These are phyloP conservation scores for Origma solitaria DNA, from an alignment of 2,113 vertebrate genomes.

Conservation along the genomic window DNA sequence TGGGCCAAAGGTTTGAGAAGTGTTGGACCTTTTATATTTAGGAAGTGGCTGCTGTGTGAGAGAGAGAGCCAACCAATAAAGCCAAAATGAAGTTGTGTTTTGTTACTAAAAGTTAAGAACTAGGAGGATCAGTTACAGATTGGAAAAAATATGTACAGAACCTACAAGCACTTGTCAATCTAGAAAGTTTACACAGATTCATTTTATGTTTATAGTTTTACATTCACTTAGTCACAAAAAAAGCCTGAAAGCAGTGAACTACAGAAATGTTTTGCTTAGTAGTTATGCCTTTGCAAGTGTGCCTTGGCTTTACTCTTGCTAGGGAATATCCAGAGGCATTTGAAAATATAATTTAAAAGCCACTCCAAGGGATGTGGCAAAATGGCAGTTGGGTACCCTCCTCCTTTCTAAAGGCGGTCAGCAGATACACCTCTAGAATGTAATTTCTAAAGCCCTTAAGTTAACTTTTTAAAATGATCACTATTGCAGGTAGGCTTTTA, in stretches of 20 bases:
- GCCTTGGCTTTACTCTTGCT: not conserved
- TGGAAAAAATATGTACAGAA: not conserved
- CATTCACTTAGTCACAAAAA: not conserved
- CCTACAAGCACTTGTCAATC: not conserved
- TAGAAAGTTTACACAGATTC: not conserved
- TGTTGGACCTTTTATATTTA: not conserved
- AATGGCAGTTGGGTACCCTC: not conserved
- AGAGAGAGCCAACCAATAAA: not conserved
- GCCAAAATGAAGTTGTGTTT: not conserved
- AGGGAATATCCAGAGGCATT: not conserved
- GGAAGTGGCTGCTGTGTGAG: not conserved
- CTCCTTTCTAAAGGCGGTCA: not conserved
- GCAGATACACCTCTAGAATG: not conserved
- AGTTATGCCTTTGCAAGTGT: not conserved
- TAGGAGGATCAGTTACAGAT: not conserved
- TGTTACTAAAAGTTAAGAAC: not conserved
- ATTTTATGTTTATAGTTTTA: not conserved
- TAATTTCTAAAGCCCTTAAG: not conserved
- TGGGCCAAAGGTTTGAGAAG: not conserved
- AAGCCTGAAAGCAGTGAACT: not conserved
- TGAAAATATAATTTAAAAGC: not conserved
- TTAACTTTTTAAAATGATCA: not conserved
- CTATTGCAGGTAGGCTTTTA: not conserved
- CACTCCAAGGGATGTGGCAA: not conserved
- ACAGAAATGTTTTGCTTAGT: not conserved